Evolutionary conservation across 2,113 vertebrate genomes (phyloP).

Genomic region (Lepus europaeus): DNA sequence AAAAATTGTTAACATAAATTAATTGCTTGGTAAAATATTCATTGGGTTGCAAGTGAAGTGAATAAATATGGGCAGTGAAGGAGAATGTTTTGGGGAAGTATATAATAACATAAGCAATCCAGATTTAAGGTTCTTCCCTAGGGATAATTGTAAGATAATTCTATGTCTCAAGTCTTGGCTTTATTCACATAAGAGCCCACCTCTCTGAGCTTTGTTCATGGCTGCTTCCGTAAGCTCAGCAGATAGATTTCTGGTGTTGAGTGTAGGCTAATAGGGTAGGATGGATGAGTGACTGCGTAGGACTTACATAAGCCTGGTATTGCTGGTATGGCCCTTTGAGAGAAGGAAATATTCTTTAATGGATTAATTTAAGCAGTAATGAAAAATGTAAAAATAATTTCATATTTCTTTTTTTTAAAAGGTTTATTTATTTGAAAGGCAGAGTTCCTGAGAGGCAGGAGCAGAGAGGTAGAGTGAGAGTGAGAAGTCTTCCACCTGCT

Average conservation of each 20-base stretch:
- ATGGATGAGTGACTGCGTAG: not conserved
- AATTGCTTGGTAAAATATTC: slow-evolving; percentile 4
- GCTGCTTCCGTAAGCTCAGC: not conserved
- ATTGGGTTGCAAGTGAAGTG: slow-evolving; percentile 17
- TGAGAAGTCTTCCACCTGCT: too few species aligned
- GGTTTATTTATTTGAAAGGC: too few species aligned
- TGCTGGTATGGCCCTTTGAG: slow-evolving; percentile 26
- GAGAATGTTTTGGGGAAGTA: not conserved
- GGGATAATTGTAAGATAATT: slow-evolving; percentile 39
- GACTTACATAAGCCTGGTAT: not conserved
- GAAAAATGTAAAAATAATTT: slow-evolving; percentile 33
- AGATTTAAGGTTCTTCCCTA: slow-evolving; percentile 4
- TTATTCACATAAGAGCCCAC: slow-evolving; percentile 8
- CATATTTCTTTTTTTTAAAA: not conserved
- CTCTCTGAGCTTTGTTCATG: slow-evolving; percentile 15
- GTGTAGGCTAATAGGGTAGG: not conserved
- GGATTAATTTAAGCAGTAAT: slow-evolving; percentile 24
- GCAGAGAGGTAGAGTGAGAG: too few species aligned
- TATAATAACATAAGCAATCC: not conserved
- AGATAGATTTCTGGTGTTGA: slow-evolving; percentile 37
- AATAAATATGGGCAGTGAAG: slow-evolving; percentile 2
- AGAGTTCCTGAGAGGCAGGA: too few species aligned
- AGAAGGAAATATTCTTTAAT: slow-evolving; percentile 34
- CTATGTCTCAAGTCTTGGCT: not conserved
- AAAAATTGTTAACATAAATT: not conserved